Evolutionary conservation across 2,113 vertebrate genomes (phyloP), one percentile per base, ranked within the genome.

Genomic region (Rhegmatorhina hoffmannsi): DNA sequence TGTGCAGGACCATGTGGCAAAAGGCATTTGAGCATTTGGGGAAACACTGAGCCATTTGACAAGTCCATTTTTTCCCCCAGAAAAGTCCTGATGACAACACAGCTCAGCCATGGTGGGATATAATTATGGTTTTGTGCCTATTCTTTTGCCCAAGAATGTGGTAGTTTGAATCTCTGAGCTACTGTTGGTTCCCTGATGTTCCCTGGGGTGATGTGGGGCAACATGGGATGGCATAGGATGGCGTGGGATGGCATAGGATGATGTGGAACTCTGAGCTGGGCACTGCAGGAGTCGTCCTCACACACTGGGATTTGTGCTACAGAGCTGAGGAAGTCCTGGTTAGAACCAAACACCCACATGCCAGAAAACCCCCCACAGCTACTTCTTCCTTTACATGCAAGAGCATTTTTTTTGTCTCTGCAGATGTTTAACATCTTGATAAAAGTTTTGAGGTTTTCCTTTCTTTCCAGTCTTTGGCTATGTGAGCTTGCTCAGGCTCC

Each of bases 361-460:
- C 17, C 84, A 90, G 75, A 95, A 94, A 94, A 49, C 40, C 49
- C 78, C 85, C 83, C 83, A 50, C 78, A 64, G 62, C 63, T 46
- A 7, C 74, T 34, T 76, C 85, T 96, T 95, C 90, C 90, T 90
- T 89, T 91, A 75, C 73, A 47, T 36, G 56, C 69, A n/a, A 90
- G 80, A 78, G 24, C 34, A 7, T 81, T 55, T 49, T 84, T 73
- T 64, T 44, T 50, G 11, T 19, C 75, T 82, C 70, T 68, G 66
- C 77, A 50, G 49, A 76, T 76, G 36, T 69, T 91, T 64, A 89
- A 64, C 53, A 94, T 89, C 91, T 92, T 95, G 93, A 95, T 92
- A 92, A 85, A 94, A 73, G 23, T 16, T 58, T 44, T 87, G 91
- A 89, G 92, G 81, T 90, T 96, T 70, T 84, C 36, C 93, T 92